Evolutionary conservation across 2,888 invertebrate species (phyloP), one percentile per base, ranked within the genome.

Genomic region (Patella depressa): DNA sequence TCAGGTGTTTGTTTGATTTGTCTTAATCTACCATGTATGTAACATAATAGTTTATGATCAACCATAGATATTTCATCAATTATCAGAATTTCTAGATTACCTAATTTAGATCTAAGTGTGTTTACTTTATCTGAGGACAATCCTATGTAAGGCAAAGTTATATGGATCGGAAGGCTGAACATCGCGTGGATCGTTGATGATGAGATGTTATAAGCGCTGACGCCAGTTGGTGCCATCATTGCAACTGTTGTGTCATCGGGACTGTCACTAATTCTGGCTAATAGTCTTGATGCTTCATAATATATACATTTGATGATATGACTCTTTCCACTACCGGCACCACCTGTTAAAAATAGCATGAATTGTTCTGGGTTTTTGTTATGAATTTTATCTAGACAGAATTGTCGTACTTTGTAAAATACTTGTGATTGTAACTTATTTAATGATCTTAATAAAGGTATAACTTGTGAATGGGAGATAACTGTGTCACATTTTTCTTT

Each of bases 1-100:
- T 7, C n/a, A 45, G 69, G 65, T 65, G 65, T 15, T 65, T 29
- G 53, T 74, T 78, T 79, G 19, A 78, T 78, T 34, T 78, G 77
- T 29, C 17, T 57, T 19, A 79, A 54, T n/a, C 77, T 74, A 9
- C 71, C 69, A 53, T 78, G 71, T 9, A 79, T 69, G n/a, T 77
- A 77, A 7, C 19, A 34, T 71, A 74, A 54, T 1, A 78, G 17
- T 57, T 72, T 53, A n/a, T 45, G 24, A 24, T 74, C 53, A 4
- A 79, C 69, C 72, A 79, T 74, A 0, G 74, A 78, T 19, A 79
- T 65, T 70, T 79, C 77, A 54, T 78, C 78, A 70, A 78, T 75
- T 12, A 78, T 78, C 7, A 78, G 54, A 45, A 78, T n/a, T 70
- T 65, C 14, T 45, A 78, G 9, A 75, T 65, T 78, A 29, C 34